Conservation (phyloP, 2,888 invertebrate genomes). For the Cosmia pyralina region DNA sequence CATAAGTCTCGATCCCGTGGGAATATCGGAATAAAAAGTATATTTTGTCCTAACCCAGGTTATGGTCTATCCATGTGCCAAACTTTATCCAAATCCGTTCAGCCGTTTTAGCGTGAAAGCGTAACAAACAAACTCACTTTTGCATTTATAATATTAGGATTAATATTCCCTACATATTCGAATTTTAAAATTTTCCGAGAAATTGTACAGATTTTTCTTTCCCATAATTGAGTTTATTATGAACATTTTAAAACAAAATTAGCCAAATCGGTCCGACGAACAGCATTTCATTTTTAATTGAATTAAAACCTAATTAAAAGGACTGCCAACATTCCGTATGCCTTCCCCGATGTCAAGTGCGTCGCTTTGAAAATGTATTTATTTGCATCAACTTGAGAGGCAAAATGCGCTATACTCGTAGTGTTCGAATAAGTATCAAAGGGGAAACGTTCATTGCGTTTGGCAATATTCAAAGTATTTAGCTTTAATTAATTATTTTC, state of each 20-base stretch:
- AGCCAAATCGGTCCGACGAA: background rate
- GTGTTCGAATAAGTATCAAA: conserved; percentile 61
- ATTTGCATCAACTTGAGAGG: conserved; percentile 57
- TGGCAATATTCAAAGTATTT: conserved; percentile 53
- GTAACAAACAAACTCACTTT: no score
- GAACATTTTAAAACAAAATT: background rate
- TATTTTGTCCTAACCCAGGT: no score
- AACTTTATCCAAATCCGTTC: no score
- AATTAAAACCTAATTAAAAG: conserved; percentile 28
- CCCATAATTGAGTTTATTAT: background rate
- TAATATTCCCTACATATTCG: background rate
- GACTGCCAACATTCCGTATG: conserved; percentile 50
- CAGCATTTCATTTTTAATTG: background rate
- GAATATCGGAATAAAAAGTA: no score
- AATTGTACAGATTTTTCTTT: background rate
- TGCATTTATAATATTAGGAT: no score
- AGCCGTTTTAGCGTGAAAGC: no score
- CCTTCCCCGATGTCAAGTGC: conserved; percentile 50
- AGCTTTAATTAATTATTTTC: no score
- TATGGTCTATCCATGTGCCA: no score
- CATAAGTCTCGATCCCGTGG: no score
- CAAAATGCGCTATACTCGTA: conserved; percentile 48
- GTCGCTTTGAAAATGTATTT: conserved; percentile 63
- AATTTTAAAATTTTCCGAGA: background rate
- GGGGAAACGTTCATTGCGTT: conserved; percentile 63